A percentile compares a stretch with the other conserved stretches of the same genome.
Conservation (phyloP, 2,113 vertebrate genomes). For the Dinomys branickii region DNA sequence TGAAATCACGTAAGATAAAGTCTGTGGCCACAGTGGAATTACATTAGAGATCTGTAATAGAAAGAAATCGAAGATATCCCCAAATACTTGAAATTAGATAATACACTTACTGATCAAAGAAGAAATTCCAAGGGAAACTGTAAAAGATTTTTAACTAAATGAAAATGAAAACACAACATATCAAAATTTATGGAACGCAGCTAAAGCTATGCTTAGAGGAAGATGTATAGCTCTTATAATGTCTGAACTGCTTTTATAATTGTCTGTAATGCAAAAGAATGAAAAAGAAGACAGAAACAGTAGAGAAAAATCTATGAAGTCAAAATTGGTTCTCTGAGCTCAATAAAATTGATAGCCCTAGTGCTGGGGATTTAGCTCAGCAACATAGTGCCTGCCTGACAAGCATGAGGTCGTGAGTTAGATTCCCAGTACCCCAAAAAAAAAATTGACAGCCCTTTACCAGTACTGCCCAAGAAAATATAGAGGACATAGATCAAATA, state of each 20-base stretch:
- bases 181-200: neutral
- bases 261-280: neutral
- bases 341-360: neutral
- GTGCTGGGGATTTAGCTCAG: too few relatives aligned
- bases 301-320: neutral
- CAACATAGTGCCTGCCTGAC: too few relatives aligned
- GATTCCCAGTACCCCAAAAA: too few relatives aligned
- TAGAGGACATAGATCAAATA: neutral
- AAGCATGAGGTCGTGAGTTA: too few relatives aligned
- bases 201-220: neutral
- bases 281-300: neutral
- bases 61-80: neutral
- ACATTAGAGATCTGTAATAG: neutral
- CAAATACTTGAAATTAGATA: neutral
- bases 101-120: neutral
- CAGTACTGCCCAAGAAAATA: neutral
- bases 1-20: neutral
- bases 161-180: neutral
- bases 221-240: neutral
- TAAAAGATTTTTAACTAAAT: conserved; percentile 14
- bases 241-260: neutral
- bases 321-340: neutral
- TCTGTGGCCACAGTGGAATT: neutral
- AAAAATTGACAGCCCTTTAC: neutral
- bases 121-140: neutral